Percentiles rank a stretch among this genome's conserved stretches.
These are phyloP conservation scores for Lucifuga dentata DNA, from an alignment of 2,113 vertebrate genomes.

Conservation along the genomic window DNA sequence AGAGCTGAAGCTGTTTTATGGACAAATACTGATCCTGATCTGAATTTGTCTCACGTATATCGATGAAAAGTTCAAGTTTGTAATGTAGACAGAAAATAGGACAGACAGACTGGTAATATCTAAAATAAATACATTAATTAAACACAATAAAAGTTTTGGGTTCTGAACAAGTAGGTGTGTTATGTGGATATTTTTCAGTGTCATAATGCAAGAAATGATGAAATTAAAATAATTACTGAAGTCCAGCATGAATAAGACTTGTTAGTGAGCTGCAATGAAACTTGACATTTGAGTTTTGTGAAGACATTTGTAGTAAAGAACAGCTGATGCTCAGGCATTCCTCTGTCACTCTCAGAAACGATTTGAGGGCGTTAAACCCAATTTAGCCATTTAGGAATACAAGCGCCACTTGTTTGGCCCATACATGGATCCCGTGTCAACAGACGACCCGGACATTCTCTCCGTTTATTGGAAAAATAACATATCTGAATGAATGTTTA, in stretches of 20 bases:
- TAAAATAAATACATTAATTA: slow-evolving; percentile 6
- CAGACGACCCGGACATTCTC: slow-evolving; percentile 50
- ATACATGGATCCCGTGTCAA: slow-evolving; percentile 66
- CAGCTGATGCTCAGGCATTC: slow-evolving; percentile 61
- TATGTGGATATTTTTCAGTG: background rate
- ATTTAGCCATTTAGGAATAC: slow-evolving; percentile 56
- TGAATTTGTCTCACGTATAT: background rate
- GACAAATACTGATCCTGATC: background rate
- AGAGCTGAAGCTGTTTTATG: background rate
- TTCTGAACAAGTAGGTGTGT: background rate
- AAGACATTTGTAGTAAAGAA: slow-evolving; percentile 37
- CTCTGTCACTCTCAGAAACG: slow-evolving; percentile 55
- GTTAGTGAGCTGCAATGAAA: slow-evolving; percentile 30
- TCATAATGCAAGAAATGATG: too few relatives aligned
- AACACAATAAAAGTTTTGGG: slow-evolving; percentile 41
- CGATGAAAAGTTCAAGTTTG: too few relatives aligned
- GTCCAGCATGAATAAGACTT: background rate
- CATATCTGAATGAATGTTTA: slow-evolving; percentile 41
- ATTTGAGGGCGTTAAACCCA: slow-evolving; percentile 56
- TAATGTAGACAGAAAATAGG: background rate
- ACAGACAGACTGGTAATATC: too few relatives aligned
- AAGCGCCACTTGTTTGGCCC: slow-evolving; percentile 71
- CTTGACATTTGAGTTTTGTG: slow-evolving; percentile 11
- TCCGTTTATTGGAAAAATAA: slow-evolving; percentile 48
- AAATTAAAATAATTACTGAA: too few relatives aligned